Conservation (phyloP, 2,888 invertebrate species). For the Sturmia bella region DNA sequence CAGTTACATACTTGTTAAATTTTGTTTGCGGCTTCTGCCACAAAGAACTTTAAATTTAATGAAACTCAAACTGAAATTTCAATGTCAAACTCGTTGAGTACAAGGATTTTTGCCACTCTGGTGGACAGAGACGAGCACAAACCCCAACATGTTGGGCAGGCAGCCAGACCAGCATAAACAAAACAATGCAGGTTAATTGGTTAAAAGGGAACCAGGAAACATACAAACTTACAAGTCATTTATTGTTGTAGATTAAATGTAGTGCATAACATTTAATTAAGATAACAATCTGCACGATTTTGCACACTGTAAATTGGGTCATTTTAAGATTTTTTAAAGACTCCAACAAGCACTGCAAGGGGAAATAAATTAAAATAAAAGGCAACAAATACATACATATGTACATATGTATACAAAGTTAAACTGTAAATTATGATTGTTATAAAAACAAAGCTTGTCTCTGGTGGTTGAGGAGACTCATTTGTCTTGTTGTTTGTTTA, state of each 20-base stretch:
- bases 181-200: constrained; percentile 16
- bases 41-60: constrained; percentile 48
- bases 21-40: constrained; percentile 47
- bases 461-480: neutral
- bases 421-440: constrained; percentile 50
- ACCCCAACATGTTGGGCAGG: neutral
- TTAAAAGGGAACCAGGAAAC: constrained; percentile 62
- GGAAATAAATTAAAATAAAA: neutral
- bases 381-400: neutral
- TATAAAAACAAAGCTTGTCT: constrained; percentile 3
- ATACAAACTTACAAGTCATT: constrained; percentile 49
- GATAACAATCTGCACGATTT: constrained; percentile 60
- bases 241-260: constrained; percentile 48
- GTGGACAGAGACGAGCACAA: neutral
- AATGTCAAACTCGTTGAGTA: constrained; percentile 66
- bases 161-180: constrained; percentile 1
- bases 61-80: constrained; percentile 41
- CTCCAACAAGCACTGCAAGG: neutral
- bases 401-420: neutral
- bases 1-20: constrained; percentile 6
- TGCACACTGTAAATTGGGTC: constrained; percentile 39
- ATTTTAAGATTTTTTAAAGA: constrained; percentile 20
- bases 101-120: constrained; percentile 49
- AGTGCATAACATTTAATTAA: constrained; percentile 60
- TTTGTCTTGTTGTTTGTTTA: constrained; percentile 7